Evolutionary conservation across 2,888 invertebrate genomes (phyloP), one percentile per base, ranked within the genome.

Genomic region (Lasioglossum marginatum): DNA sequence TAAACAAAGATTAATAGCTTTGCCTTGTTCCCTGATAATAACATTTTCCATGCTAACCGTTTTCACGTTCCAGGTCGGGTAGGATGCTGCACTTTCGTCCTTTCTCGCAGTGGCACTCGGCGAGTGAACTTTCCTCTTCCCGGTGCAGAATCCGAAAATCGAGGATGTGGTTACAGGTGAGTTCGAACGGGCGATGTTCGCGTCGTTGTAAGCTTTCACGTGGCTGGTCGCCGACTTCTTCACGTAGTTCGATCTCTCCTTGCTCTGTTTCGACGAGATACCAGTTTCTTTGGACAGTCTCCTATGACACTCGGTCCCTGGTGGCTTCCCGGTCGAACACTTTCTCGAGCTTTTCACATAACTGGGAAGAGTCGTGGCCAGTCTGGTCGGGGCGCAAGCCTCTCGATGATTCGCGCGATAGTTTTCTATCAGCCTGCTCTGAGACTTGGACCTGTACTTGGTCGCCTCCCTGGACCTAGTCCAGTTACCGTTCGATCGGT

Each of bases 91-190:
- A 75, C 82, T 88, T 57, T 90, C 88, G 31, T 86, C 79, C 71
- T 87, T 92, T 43, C 84, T n/a, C 10, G 85, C 71, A 57, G 31
- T 60, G 10, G 72, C 82, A 4, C 73, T 40, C 10, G 81, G 73
- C 4, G 89, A 52, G 10, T 77, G 83, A 48, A 87, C 87, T 60
- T 91, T 94, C 77, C 94, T 90, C 70, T 92, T 93, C 0, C 93
- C 94, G 4, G 95, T 95, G 81, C 95, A 95, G 60, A 94, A 91
- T 40, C 94, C 94, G 81, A 94, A 95, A 79, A 95, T 94, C 81
- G 94, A 94, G n/a, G 94, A 91, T 0, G 93, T 63, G 2, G 88
- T 82, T 1, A 87, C 87, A 1, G 93, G 92, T 0, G 93, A 92
- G 3, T 73, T 85, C 0, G 92, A 91, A 6, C 89, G 88, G 0